Conservation (phyloP, 2,888 invertebrate species). For the Prenolepis imparis region DNA sequence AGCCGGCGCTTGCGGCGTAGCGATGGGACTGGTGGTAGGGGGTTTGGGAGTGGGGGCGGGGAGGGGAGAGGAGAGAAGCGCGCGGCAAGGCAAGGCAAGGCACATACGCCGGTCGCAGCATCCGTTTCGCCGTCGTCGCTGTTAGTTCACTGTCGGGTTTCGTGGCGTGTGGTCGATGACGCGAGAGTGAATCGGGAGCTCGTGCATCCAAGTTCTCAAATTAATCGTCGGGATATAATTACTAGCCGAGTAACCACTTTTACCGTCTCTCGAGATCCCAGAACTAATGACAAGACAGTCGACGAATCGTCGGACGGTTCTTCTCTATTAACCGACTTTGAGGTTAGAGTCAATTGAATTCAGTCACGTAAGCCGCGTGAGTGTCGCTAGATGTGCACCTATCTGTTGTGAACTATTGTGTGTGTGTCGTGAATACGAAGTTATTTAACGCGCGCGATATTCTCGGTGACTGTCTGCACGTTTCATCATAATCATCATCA, state of each 20-base stretch:
- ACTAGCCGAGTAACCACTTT: background rate
- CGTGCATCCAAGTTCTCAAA: background rate
- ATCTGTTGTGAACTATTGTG: conserved; percentile 18
- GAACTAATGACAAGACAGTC: background rate
- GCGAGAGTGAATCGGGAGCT: background rate
- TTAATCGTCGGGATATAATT: background rate
- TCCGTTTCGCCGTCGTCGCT: conserved; percentile 68
- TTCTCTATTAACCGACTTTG: background rate
- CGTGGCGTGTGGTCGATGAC: conserved; percentile 48
- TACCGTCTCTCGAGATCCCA: background rate
- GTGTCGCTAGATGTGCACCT: background rate
- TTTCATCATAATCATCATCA: background rate
- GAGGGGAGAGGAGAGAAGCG: background rate
- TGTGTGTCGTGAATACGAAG: background rate
- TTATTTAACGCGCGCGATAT: conserved; percentile 2
- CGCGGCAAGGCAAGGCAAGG: conserved; percentile 54
- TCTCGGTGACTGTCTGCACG: background rate
- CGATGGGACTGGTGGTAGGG: background rate
- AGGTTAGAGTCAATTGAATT: background rate
- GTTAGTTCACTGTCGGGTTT: conserved; percentile 73
- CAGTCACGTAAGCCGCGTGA: background rate
- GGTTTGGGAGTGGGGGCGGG: background rate
- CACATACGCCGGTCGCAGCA: conserved; percentile 65
- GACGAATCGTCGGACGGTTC: background rate
- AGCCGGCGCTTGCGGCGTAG: conserved; percentile 43